Base-by-base conservation (phyloP, 2,113 vertebrate genomes). In the Xiphorhynchus elegans region DNA sequence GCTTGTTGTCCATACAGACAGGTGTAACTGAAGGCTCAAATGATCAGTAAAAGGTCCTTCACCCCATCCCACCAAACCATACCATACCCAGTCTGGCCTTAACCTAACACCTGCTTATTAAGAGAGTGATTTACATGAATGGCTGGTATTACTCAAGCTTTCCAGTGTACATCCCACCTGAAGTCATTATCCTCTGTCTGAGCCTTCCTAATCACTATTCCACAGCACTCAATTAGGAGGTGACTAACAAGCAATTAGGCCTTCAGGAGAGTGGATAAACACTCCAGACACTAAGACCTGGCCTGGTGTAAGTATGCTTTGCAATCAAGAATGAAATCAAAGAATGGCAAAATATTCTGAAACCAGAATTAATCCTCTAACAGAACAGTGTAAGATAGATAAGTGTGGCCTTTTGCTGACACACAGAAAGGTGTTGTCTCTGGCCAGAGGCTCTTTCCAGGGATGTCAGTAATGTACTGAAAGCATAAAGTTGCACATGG, bases 161-260 rank as follows among this genome's bases (percentile, higher is more conserved):
- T 73, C 70, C 35, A 75, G 25, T 0, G 0, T 17, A 44, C 40
- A 66, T 60, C 39, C 84, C 40, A 83, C 72, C 79, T 81, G 44
- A 68, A 92, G 66, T 73, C 59, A 73, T 94, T 85, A 40, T 90
- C 29, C 39, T 81, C 79, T 74, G 0, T 9, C 53, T 76, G 84
- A 87, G 28, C 14, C 70, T 74, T 94, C 59, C 47, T 86, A 80
- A 95, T 93, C 68, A n/a, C 39, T 70, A 8, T 86, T 84, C 39
- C 59, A 77, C 55, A 77, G 63, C 50, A 94, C 83, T 95, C 82
- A 93, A 74, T 95, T 91, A 91, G 60, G 42, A 87, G 66, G 68
- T 86, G 84, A 95, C 75, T 96, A 96, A 94, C 35, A 91, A 92
- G 80, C 46, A 95, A 94, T 95, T 93, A 95, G 83, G 79, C 33